Base-by-base conservation (phyloP, 2,113 vertebrate genomes). In the Nesogale talazaci region DNA sequence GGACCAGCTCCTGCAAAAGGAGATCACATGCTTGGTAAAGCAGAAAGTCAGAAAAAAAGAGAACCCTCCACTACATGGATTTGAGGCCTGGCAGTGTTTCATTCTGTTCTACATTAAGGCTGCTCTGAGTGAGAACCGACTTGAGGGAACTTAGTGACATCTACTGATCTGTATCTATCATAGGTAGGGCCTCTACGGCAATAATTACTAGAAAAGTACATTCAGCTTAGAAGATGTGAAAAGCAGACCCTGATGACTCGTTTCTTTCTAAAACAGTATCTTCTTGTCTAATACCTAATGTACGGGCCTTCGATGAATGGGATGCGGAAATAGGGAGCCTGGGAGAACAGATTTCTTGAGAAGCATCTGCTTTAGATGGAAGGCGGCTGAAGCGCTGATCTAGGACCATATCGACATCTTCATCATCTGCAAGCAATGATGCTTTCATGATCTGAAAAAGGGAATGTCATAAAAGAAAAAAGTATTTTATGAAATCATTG, bases 371-470 rank as follows among this genome's bases (percentile, higher is more conserved):
- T 74, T 95, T 96, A 2, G 89, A 83, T 61, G 97, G 83, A 0
- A 97, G 96, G 67, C 86, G 96, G 59, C 87, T 84, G 83, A 97
- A 95, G 1, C 79, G 81, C 15, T 91, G 97, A 52, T 99, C 98
- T 75, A 97, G 94, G 80, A 98, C 96, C 76, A 97, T 77, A 83
- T 99, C 99, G 2, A 97, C 88, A 40, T 99, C 99, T 0, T 99
- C 99, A 0, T 99, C 99, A 31, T 99, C 99, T 4, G 98, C 97
- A 57, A 99, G 99, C 93, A 99, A 97, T 29, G 99, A 99, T 1
- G 99, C 99, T 96, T 99, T 99, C 99, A 99, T 99, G 86, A 99
- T 99, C 99, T 99, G 96, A 40, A 89, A 65, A 83, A 22, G 46
- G 46, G 78, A 96, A 67, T 75, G 29, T 34, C 56, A 80, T 36